A percentile compares a stretch with the other conserved stretches of the same genome.
Evolutionary conservation across 2,113 vertebrate species (phyloP).

Genomic region (Terrapene triunguis): DNA sequence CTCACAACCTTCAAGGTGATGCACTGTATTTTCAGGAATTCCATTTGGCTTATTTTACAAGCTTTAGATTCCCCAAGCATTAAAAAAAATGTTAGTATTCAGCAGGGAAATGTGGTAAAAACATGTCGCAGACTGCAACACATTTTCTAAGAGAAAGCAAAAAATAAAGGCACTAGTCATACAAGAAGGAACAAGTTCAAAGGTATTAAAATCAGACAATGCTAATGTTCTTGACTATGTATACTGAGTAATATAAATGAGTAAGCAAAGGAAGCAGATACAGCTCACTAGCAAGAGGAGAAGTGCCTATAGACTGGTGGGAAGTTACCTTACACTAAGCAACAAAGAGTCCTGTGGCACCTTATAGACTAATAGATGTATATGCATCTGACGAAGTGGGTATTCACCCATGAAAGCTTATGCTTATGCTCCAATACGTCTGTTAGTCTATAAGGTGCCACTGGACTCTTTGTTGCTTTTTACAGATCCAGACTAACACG

Average conservation of each 20-base stretch:
- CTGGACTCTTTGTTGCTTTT: no score
- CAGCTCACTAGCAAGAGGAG: background rate
- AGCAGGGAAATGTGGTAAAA: background rate
- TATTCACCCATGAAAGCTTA: no score
- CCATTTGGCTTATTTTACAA: rapidly evolving
- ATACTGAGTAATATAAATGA: background rate
- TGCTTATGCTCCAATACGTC: no score
- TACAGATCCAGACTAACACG: no score
- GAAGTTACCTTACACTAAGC: background rate
- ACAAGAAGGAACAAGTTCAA: rapidly evolving
- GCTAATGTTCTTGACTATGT: rapidly evolving
- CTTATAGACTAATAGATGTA: no score
- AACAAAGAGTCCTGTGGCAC: background rate
- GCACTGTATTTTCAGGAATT: background rate
- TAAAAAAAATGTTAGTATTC: rapidly evolving
- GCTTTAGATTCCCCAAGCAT: background rate
- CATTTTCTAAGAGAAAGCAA: background rate
- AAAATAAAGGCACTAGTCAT: background rate
- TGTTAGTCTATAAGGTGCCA: no score
- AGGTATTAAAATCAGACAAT: background rate
- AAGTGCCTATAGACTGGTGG: background rate
- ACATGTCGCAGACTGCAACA: rapidly evolving
- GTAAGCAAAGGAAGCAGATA: background rate
- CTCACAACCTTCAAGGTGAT: background rate
- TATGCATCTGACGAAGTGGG: no score